Base-by-base conservation (phyloP, 1,140 invertebrate genomes). In the Ditylenchus dipsaci region DNA sequence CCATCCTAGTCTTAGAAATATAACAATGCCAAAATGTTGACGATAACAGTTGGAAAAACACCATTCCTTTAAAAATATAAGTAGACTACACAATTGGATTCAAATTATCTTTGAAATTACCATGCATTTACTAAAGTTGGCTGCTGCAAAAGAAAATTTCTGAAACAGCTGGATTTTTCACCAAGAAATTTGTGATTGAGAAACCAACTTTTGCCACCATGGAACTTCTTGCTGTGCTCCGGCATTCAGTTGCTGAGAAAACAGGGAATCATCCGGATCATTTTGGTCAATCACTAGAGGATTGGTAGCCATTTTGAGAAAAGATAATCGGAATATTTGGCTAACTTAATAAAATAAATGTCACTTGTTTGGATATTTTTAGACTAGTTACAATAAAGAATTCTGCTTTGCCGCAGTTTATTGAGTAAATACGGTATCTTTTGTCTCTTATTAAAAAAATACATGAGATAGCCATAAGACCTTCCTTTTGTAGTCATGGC, bases 11-110 rank as follows among this genome's bases (percentile, higher is more conserved):
- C 93, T 86, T 30, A 97, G 86, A 85, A 97, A 95, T 67, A 96
- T 92, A 83, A 97, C 94, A 0, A 96, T 92, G 77, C 93, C 92
- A 86, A 97, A 33, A 96, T 92, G 84, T 97, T 96, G 78, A 96
- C 93, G 78, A 97, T 88, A 80, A 91, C 92, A 43, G 90, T 90
- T 68, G 92, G 93, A 82, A 93, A 95, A 13, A 97, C 94, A 73
- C 93, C 94, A 87, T 96, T 93, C 92, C 33, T 38, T 5, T 11
- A 38, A 38, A 3, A 38, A 38, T n/a, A 38, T 5, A 38, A 38
- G 33, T 5, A 38, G 33, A 38, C 3, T 38, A n/a, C 33, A 38
- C 11, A 38, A 38, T 38, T 38, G 3, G n/a, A n/a, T 38, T 38
- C 33, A 5, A 38, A 3, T 5, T 5, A 38, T 5, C 3, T 11